Conservation (phyloP, 2,113 vertebrate genomes). For the Pachyramphus minor region DNA sequence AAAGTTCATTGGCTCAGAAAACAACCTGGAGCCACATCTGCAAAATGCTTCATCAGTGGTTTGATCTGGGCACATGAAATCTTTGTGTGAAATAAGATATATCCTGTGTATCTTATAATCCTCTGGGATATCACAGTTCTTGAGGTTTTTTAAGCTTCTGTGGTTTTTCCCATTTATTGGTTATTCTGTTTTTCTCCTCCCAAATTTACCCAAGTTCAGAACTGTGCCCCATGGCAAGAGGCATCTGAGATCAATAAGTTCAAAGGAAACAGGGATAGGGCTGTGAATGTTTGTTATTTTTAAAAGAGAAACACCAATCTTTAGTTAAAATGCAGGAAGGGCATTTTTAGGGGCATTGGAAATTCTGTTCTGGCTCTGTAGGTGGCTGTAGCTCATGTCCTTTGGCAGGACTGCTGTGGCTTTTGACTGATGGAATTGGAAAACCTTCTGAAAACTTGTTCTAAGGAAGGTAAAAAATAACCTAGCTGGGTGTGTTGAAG, state of each 20-base stretch:
- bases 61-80: background rate
- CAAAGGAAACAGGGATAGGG: background rate
- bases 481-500: background rate
- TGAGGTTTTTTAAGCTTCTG: fast-evolving
- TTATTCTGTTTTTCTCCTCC: background rate
- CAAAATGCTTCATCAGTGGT: background rate
- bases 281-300: background rate
- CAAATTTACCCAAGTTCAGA: background rate
- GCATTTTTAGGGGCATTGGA: background rate
- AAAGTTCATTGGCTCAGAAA: background rate
- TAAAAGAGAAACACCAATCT: background rate
- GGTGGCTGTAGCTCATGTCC: background rate
- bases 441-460: background rate
- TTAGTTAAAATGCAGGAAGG: background rate
- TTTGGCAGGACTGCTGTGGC: background rate
- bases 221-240: background rate
- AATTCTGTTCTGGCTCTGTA: background rate
- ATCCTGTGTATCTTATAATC: background rate
- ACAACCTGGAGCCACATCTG: background rate
- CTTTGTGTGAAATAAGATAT: background rate
- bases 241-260: background rate
- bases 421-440: background rate
- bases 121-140: fast-evolving
- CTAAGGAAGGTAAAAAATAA: background rate
- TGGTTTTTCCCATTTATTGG: background rate